These are phyloP conservation scores for Upupa epops DNA, from an alignment of 2,113 vertebrate genomes.

Conservation along the genomic window DNA sequence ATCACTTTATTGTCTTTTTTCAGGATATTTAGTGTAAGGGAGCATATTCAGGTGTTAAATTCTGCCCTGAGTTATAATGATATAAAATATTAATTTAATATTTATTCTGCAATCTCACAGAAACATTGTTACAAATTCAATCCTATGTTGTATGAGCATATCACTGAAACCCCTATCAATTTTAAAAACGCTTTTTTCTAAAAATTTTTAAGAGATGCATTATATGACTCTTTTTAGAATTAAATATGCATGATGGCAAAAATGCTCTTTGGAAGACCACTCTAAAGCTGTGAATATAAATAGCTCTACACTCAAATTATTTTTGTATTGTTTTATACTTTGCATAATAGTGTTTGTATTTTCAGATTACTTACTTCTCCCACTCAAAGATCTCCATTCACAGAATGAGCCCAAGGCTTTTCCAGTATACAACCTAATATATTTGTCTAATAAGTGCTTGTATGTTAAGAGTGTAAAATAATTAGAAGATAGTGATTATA, in stretches of 20 bases:
- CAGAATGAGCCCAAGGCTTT: neutral
- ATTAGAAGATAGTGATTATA: neutral
- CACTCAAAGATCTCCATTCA: neutral
- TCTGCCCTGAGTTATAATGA: neutral
- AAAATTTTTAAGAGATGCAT: neutral
- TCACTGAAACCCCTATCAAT: neutral
- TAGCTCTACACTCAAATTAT: neutral
- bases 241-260: neutral
- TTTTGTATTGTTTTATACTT: neutral
- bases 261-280: neutral
- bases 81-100: neutral
- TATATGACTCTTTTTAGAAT: neutral
- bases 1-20: neutral
- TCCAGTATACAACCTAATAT: neutral
- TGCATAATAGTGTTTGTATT: neutral
- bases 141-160: neutral
- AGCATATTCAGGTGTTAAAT: neutral
- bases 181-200: neutral
- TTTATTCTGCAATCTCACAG: neutral
- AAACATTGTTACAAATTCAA: neutral
- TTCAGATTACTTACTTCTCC: rapidly evolving
- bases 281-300: neutral
- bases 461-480: neutral
- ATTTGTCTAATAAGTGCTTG: neutral
- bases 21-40: neutral